Conservation (phyloP, 1,140 invertebrate genomes). For the Stegodyphus mimosarum region DNA sequence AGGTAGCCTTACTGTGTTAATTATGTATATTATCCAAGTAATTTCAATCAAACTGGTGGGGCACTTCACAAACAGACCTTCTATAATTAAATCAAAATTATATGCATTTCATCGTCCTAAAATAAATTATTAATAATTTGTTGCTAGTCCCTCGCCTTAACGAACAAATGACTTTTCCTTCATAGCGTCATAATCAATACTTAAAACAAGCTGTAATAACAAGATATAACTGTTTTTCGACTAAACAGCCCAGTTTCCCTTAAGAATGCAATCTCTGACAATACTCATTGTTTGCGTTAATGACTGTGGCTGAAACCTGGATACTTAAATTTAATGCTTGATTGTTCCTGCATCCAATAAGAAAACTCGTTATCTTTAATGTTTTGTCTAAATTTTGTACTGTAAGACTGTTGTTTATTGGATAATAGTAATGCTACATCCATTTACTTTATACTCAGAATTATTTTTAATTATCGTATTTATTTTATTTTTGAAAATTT, state of each 20-base stretch:
- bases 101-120: no score
- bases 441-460: not conserved
- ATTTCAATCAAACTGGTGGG: no score
- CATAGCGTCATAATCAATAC: not conserved
- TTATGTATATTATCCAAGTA: no score
- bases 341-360: not conserved
- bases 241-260: not conserved
- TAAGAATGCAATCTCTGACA: not conserved
- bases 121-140: no score
- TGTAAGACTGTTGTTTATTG: conserved; percentile 12
- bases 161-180: no score
- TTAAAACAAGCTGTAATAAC: not conserved
- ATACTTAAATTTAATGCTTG: not conserved
- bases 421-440: conserved; percentile 7
- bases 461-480: not conserved
- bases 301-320: not conserved
- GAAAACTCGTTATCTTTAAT: conserved; percentile 35
- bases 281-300: not conserved
- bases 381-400: not conserved
- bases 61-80: no score
- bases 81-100: no score
- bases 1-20: no score
- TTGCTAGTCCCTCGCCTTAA: no score
- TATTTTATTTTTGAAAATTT: not conserved
- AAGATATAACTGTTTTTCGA: not conserved